phyloP scores from a whole-genome alignment of 2,113 vertebrate species.

The Phoxinus phoxinus region DNA sequence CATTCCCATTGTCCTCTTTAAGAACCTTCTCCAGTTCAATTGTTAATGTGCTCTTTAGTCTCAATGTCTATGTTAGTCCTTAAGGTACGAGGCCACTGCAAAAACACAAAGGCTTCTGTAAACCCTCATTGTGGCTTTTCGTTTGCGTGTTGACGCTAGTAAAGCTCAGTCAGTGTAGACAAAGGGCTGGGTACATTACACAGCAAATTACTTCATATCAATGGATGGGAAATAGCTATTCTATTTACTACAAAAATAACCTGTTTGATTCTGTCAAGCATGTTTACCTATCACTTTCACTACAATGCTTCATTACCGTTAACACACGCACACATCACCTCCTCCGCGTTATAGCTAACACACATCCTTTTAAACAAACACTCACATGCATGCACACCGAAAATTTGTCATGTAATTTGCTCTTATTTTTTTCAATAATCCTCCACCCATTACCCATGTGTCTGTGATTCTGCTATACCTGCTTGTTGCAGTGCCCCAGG shows the following conservation, averaged over 20 bases:
- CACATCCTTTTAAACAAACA: constrained; percentile 51
- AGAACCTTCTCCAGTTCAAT: constrained; percentile 13
- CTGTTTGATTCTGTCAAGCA: constrained; percentile 20
- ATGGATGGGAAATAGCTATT: constrained; percentile 41
- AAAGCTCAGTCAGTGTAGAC: constrained; percentile 45
- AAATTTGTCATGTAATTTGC: constrained; percentile 10
- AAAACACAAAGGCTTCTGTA: constrained; percentile 32
- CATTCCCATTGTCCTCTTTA: constrained; percentile 22
- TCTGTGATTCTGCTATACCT: constrained; percentile 56
- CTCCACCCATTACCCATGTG: constrained; percentile 40
- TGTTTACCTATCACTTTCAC: constrained; percentile 28
- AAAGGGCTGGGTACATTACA: constrained; percentile 51
- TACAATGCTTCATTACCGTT: constrained; percentile 34
- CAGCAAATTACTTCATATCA: constrained; percentile 26
- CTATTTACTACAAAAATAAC: constrained; percentile 58
- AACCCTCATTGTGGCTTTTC: constrained; percentile 38
- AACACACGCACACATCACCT: constrained; percentile 11
- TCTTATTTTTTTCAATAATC: neutral
- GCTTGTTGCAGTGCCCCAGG: constrained; percentile 69
- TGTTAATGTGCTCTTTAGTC: constrained; percentile 36
- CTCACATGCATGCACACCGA: constrained; percentile 40
- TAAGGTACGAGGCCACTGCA: constrained; percentile 30
- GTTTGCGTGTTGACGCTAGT: constrained; percentile 36
- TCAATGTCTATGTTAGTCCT: constrained; percentile 23
- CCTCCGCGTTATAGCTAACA: neutral